A percentile compares a stretch with the other conserved stretches of the same genome.
These are phyloP conservation scores for Nemapogon koenigi DNA, from an alignment of 2,888 invertebrate genomes.

Conservation along the genomic window DNA sequence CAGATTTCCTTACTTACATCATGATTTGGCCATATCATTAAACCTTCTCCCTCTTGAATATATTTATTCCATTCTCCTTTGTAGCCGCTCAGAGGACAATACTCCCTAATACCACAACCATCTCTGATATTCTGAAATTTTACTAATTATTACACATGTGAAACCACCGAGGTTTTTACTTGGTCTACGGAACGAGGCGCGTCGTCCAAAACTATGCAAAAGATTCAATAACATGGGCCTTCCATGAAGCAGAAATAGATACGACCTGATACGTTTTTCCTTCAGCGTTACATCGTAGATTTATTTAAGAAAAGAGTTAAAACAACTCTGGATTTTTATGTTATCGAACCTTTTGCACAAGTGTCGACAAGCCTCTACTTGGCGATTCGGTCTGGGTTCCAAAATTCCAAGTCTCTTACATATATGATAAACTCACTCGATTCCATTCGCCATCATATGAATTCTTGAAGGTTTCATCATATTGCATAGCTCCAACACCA, in stretches of 20 bases:
- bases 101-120: constrained; percentile 47
- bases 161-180: too few species aligned
- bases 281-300: too few species aligned
- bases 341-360: too few species aligned
- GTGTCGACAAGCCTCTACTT: too few species aligned
- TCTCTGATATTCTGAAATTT: constrained; percentile 39
- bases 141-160: neutral
- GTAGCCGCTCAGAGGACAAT: constrained; percentile 47
- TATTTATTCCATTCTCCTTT: constrained; percentile 61
- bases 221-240: too few species aligned
- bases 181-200: too few species aligned
- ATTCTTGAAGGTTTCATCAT: constrained; percentile 31
- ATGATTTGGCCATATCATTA: constrained; percentile 67
- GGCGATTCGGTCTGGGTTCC: too few species aligned
- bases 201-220: too few species aligned
- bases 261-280: too few species aligned
- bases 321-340: too few species aligned
- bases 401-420: neutral
- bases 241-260: too few species aligned
- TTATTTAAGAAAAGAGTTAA: too few species aligned
- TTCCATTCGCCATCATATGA: constrained; percentile 49
- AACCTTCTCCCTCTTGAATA: constrained; percentile 60
- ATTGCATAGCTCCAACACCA: constrained; percentile 41
- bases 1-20: constrained; percentile 61
- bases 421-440: constrained; percentile 27